Evolutionary conservation across 2,113 vertebrate genomes (phyloP), one percentile per base, ranked within the genome.

Genomic region (Myodes glareolus): DNA sequence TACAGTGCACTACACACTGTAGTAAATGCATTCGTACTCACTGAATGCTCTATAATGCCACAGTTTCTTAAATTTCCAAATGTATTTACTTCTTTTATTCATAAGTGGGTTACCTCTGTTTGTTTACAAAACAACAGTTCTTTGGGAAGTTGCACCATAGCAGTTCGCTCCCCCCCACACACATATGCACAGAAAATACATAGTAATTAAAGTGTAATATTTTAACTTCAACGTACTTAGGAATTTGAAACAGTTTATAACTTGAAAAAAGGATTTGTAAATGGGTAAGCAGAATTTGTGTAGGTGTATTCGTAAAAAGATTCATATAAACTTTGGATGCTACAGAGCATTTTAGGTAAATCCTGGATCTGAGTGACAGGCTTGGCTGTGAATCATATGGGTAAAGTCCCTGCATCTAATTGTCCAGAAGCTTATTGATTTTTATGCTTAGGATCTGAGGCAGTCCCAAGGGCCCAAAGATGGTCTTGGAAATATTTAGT

Each of bases 401-500:
- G 5, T 31, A 80, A 93, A 42, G 0, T 23, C 70, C 0, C 17
- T 16, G 19, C 0, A 45, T n/a, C 39, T 19, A 85, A 81, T 65
- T 92, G 23, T 82, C 55, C 31, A 92, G 73, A 52, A 39, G 39
- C 17, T 90, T 58, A 50, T 2, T 39, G 12, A 77, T 3, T 76
- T 5, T 52, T 31, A 94, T 31, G 16, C 33, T 23, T 29, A 87
- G 27, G 3, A 39, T 55, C 19, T 72, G 58, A 75, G 25, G 3
- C 14, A 77, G 72, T 67, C 73, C 33, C 45, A 58, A 67, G 29
- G 29, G 11, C 0, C 7, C 42, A 76, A 76, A 63, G 25, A 63
- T 90, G 78, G 75, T 80, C 23, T 42, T 96, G 45, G 45, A 13
- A 93, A 52, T n/a, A n/a, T n/a, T n/a, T n/a, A n/a, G n/a, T n/a